These are phyloP conservation scores for Rallus limicola DNA, from an alignment of 2,113 vertebrate species.

Conservation along the genomic window DNA sequence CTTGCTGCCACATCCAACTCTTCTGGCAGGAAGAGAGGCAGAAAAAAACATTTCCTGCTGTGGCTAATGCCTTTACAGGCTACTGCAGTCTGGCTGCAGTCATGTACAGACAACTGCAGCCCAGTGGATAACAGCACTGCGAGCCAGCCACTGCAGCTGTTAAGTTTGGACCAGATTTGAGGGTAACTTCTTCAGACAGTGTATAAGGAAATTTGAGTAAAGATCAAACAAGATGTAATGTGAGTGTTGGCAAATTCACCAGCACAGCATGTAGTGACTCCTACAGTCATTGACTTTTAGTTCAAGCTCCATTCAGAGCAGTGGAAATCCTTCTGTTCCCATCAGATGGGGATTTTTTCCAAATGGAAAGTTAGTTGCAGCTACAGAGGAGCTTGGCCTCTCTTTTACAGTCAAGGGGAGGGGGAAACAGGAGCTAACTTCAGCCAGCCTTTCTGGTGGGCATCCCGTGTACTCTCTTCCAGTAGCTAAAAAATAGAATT, in stretches of 20 bases:
- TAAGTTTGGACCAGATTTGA: background rate
- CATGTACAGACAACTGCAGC: background rate
- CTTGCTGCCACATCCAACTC: background rate
- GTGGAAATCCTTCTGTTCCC: background rate
- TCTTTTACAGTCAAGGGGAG: background rate
- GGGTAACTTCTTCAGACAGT: slow-evolving; percentile 10
- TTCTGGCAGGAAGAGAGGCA: background rate
- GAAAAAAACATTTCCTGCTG: background rate
- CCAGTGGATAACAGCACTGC: background rate
- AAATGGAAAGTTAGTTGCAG: background rate
- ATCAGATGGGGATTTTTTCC: background rate
- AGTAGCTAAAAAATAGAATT: background rate
- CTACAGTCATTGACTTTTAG: background rate
- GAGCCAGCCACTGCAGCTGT: slow-evolving; percentile 30
- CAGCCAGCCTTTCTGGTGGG: background rate
- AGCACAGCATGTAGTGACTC: background rate
- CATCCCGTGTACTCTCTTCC: background rate
- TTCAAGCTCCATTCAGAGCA: background rate
- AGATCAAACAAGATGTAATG: slow-evolving; percentile 21
- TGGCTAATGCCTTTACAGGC: background rate
- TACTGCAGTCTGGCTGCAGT: slow-evolving; percentile 10
- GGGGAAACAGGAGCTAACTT: background rate
- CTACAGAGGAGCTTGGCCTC: background rate
- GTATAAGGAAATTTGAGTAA: background rate
- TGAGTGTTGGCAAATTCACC: background rate